Conservation (phyloP, 2,113 vertebrate genomes). For the Crocuta crocuta region DNA sequence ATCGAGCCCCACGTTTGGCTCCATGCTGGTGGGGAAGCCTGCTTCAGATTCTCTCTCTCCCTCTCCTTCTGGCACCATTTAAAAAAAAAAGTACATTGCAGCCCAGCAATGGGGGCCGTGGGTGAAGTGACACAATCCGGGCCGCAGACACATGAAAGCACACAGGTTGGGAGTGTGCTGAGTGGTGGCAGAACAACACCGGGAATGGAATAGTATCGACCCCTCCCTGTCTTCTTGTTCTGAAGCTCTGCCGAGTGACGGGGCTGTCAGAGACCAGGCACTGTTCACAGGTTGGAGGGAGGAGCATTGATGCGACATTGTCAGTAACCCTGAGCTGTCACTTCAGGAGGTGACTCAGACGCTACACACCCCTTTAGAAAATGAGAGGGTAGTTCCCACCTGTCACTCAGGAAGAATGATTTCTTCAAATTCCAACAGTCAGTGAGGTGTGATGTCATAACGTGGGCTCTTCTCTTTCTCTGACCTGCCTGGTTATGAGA, state of each 20-base stretch:
- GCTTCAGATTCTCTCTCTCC: too few species aligned
- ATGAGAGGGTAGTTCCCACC: not conserved
- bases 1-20: too few species aligned
- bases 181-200: not conserved
- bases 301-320: fast-evolving
- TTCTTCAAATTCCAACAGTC: not conserved
- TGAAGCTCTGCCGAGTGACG: not conserved
- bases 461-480: not conserved
- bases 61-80: too few species aligned
- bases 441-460: not conserved
- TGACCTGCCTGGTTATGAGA: not conserved
- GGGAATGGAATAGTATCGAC: too few species aligned
- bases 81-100: too few species aligned
- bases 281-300: not conserved
- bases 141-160: not conserved
- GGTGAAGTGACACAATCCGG: not conserved
- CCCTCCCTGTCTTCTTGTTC: not conserved
- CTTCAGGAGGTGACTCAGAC: not conserved
- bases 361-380: not conserved
- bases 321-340: not conserved
- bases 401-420: not conserved
- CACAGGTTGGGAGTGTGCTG: not conserved
- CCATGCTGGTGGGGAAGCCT: too few species aligned
- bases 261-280: not conserved
- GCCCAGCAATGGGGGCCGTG: fast-evolving